A percentile compares a stretch with the other conserved stretches of the same genome.
Conservation (phyloP, 2,888 invertebrate genomes). For the Euplexia lucipara region DNA sequence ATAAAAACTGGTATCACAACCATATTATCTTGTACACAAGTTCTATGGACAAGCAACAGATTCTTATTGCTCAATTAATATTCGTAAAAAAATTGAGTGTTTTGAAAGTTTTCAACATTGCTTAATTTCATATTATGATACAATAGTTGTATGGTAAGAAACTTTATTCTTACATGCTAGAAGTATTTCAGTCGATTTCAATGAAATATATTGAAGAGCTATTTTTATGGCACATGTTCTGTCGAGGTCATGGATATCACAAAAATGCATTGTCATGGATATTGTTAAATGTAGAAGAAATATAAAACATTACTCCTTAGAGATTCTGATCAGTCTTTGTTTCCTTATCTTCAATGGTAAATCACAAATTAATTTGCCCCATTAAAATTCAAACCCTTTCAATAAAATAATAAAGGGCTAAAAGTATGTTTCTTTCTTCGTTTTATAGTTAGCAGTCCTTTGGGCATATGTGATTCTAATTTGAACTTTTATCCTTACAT, state of each 20-base stretch:
- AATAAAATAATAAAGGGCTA: conserved; percentile 58
- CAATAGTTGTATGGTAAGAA: conserved; percentile 48
- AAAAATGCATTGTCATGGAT: conserved; percentile 78
- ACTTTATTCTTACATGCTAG: conserved; percentile 67
- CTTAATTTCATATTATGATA: conserved; percentile 37
- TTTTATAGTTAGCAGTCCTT: conserved; percentile 56
- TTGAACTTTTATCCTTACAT: conserved; percentile 75
- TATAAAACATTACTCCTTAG: conserved; percentile 64
- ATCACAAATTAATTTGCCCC: conserved; percentile 48
- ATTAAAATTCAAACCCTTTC: conserved; percentile 51
- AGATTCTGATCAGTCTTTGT: conserved; percentile 83
- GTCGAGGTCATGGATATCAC: conserved; percentile 75
- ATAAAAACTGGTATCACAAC: conserved; percentile 65
- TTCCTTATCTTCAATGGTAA: conserved; percentile 66
- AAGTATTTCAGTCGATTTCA: conserved; percentile 72
- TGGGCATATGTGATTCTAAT: conserved; percentile 71
- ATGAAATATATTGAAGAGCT: conserved; percentile 59
- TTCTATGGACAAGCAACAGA: conserved; percentile 55
- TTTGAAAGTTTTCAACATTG: conserved; percentile 42
- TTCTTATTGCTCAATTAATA: conserved; percentile 49
- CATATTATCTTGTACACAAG: conserved; percentile 61
- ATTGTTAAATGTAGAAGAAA: conserved; percentile 55
- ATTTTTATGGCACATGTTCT: conserved; percentile 76
- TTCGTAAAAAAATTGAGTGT: conserved; percentile 45
- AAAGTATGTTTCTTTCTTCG: conserved; percentile 42